A percentile compares a stretch with the other conserved stretches of the same genome.
Conservation (phyloP, 2,797 vertebrate genomes). For the Balearica regulorum region DNA sequence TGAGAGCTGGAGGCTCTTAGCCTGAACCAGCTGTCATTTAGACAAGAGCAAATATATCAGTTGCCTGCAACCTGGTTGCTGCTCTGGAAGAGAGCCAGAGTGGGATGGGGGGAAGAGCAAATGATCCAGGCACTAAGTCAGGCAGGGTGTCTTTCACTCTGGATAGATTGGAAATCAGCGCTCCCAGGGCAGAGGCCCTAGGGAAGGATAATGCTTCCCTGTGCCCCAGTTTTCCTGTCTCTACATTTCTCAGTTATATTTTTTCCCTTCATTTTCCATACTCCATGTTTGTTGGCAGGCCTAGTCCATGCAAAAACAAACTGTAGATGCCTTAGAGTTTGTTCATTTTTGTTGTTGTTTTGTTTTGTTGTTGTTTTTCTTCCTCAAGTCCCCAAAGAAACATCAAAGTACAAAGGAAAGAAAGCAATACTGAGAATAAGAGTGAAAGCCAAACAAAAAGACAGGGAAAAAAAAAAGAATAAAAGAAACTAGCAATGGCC, state of each 20-base stretch:
- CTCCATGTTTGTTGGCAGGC: neutral
- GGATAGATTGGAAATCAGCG: neutral
- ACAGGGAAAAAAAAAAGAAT: neutral
- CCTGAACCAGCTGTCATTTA: neutral
- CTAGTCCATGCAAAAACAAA: neutral
- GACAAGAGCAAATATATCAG: constrained; percentile 2
- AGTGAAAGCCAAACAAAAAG: constrained; percentile 35
- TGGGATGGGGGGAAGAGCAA: neutral
- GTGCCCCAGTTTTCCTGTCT: neutral
- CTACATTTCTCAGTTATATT: neutral
- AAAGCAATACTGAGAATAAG: constrained; percentile 22
- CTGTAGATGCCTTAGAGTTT: constrained; percentile 9
- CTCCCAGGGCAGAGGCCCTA: neutral
- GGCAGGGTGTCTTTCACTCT: accelerated
- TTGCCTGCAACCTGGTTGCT: neutral
- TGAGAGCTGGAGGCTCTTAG: neutral
- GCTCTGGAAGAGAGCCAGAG: neutral
- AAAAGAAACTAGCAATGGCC: constrained; percentile 1
- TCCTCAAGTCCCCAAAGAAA: constrained; percentile 51
- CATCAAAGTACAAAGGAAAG: constrained; percentile 55
- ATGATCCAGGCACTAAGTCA: neutral
- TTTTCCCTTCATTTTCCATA: neutral
- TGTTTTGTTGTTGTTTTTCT: constrained; percentile 26
- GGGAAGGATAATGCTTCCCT: neutral
- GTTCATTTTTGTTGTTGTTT: neutral